Evolutionary conservation across 2,888 invertebrate genomes (phyloP), one percentile per base, ranked within the genome.

Genomic region (Ochropleura leucogaster): DNA sequence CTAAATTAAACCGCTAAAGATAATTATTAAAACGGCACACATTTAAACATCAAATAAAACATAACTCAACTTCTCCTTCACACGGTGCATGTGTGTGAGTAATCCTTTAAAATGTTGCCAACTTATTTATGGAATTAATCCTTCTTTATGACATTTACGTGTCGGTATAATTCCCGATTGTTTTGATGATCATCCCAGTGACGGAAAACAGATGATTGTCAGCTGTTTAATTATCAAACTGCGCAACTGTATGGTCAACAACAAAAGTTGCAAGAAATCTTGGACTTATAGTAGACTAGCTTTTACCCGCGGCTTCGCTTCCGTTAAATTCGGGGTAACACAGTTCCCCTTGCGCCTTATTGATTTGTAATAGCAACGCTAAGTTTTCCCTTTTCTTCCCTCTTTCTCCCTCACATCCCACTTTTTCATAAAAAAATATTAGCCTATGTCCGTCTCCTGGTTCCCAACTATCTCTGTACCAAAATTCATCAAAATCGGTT

Each of bases 71-170:
- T 55, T 30, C 30, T 83, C 59, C 44, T 83, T 62, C 51, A 10
- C 42, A 14, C 12, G 18, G 4, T 18, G 18, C 46, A 18, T 16
- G 42, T 44, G 84, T 64, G 67, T 74, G 77, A 77, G 77, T 81
- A 81, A 83, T 67, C 67, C 71, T 64, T 73, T 82, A 67, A 67
- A 81, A 64, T 72, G 85, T 69, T 71, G 71, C 73, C 68, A 68
- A 68, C 53, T 84, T 83, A 84, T 83, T 81, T 84, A 83, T 67
- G 68, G 70, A 68, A 14, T 76, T 68, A 81, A 83, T 81, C 73
- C 82, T 83, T 73, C 63, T 83, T 83, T 83, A 83, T 83, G 82
- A 77, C 82, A 68, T 74, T 84, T 81, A 76, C 72, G 59, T 49
- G 72, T 62, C 70, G 9, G 81, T 65, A 42, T 76, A 68, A 80